A percentile compares a stretch with the other conserved stretches of the same genome.
Conservation (phyloP, 2,113 vertebrate species). For the Gnathonemus echidnorhynchus region DNA sequence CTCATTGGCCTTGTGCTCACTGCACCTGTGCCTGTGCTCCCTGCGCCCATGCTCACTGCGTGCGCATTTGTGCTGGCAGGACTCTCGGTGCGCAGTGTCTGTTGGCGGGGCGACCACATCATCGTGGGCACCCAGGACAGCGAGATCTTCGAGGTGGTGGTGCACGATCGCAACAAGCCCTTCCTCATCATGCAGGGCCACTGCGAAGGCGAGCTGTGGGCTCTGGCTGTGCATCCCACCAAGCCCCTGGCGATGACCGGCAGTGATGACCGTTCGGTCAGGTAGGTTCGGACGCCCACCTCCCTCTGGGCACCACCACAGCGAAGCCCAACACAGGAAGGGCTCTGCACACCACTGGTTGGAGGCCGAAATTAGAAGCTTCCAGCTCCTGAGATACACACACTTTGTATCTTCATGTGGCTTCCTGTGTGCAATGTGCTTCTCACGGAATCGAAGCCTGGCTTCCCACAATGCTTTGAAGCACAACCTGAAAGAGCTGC, state of each 20-base stretch:
- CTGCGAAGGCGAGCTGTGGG: constrained; percentile 97
- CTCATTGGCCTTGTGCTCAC: not conserved
- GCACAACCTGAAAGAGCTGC: not conserved
- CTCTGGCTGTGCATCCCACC: constrained; percentile 90
- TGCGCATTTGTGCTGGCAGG: constrained; percentile 55
- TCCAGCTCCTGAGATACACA: not conserved
- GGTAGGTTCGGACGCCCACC: constrained; percentile 54
- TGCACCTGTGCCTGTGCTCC: not conserved
- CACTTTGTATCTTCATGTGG: not conserved
- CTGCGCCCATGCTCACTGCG: not conserved
- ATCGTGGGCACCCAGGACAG: constrained; percentile 95
- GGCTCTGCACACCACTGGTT: not conserved
- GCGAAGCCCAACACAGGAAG: not conserved
- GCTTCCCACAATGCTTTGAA: not conserved
- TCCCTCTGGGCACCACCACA: not conserved
- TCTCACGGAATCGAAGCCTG: no score
- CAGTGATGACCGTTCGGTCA: constrained; percentile 94
- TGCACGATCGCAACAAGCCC: constrained; percentile 94
- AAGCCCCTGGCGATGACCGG: constrained; percentile 96
- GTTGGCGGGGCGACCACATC: constrained; percentile 95
- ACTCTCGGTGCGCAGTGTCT: constrained; percentile 93
- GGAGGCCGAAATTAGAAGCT: not conserved
- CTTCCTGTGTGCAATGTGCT: not conserved
- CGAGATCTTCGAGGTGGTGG: constrained; percentile 97
- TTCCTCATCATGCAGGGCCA: constrained; percentile 99